Evolutionary conservation across 1,140 invertebrate genomes (phyloP).

Genomic region (Harlomillsia oculata): DNA sequence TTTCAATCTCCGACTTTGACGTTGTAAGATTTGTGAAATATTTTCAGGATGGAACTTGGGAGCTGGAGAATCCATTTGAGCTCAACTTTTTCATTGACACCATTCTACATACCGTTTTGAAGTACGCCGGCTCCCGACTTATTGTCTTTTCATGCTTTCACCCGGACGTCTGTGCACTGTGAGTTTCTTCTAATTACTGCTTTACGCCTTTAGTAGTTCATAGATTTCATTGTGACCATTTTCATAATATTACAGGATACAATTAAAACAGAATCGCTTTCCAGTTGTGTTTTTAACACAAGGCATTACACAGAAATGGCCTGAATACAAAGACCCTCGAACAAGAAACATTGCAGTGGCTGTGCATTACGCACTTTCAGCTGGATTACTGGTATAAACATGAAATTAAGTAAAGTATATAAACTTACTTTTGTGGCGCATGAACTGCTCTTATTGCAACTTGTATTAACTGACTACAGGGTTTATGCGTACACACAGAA

Average conservation of each 20-base stretch:
- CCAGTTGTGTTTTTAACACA: slow-evolving; percentile 87
- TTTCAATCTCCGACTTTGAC: background rate
- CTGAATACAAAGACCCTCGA: slow-evolving; percentile 69
- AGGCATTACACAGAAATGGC: slow-evolving; percentile 68
- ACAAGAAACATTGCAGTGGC: slow-evolving; percentile 71
- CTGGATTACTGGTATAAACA: slow-evolving; percentile 58
- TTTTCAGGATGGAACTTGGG: slow-evolving; percentile 69
- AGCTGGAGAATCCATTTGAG: slow-evolving; percentile 78
- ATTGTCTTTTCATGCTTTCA: slow-evolving; percentile 92
- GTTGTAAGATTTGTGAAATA: slow-evolving; percentile 7
- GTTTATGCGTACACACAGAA: slow-evolving; percentile 84
- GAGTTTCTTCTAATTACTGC: slow-evolving; percentile 36
- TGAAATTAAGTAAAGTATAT: background rate
- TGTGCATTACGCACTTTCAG: slow-evolving; percentile 64
- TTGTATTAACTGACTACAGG: slow-evolving; percentile 41
- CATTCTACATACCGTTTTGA: slow-evolving; percentile 64
- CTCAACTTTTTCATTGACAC: slow-evolving; percentile 82
- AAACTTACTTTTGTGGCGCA: too few relatives aligned
- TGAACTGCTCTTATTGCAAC: background rate
- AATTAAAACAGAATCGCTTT: slow-evolving; percentile 88
- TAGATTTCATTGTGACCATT: background rate
- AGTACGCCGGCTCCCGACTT: slow-evolving; percentile 61
- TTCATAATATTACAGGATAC: slow-evolving; percentile 46
- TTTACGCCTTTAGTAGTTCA: background rate
- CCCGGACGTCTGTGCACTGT: slow-evolving; percentile 86